Evolutionary conservation across 2,113 vertebrate species (phyloP).

Genomic region (Callaeas wilsoni): DNA sequence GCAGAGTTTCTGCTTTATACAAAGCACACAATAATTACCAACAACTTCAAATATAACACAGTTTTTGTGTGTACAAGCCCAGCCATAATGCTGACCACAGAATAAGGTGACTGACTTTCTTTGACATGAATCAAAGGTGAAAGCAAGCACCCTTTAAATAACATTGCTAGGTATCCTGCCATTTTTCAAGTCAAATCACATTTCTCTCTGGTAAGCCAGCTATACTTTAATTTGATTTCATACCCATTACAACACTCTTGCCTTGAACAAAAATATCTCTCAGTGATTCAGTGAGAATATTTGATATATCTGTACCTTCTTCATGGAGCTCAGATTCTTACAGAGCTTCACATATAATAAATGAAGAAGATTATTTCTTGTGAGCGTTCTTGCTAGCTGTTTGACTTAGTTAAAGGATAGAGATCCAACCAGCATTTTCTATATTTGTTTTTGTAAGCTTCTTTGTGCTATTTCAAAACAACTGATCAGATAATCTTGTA

Average conservation of each 20-base stretch:
- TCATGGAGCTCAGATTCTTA: not conserved
- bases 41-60: not conserved
- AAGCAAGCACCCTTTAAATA: not conserved
- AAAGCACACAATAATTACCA: not conserved
- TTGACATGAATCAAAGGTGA: not conserved
- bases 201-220: not conserved
- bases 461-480: constrained; percentile 51
- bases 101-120: not conserved
- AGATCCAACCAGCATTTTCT: constrained; percentile 1
- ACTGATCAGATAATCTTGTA: constrained; percentile 22
- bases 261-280: not conserved
- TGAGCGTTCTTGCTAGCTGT: not conserved
- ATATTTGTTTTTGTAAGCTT: constrained; percentile 53
- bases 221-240: constrained; percentile 1
- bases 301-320: not conserved
- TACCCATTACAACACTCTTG: not conserved
- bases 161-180: not conserved
- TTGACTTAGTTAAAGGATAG: constrained; percentile 2
- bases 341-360: not conserved
- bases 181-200: constrained; percentile 21
- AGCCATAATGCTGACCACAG: not conserved
- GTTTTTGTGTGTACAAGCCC: not conserved
- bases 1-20: not conserved
- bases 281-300: not conserved
- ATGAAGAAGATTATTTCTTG: not conserved